Evolutionary conservation across 2,888 invertebrate species (phyloP).

Genomic region (Epistrophe grossulariae): DNA sequence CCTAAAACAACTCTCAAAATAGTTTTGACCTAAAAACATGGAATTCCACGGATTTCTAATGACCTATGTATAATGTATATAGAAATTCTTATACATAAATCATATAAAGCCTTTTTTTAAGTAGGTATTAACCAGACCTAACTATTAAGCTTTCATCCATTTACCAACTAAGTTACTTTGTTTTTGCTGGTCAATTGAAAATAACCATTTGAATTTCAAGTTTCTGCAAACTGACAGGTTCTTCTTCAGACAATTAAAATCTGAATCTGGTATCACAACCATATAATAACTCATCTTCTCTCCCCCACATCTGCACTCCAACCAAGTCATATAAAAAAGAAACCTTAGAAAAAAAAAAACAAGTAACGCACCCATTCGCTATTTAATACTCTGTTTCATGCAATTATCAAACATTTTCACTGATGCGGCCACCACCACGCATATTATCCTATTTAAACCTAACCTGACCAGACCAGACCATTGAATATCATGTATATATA

Average conservation of each 20-base stretch:
- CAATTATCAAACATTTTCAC: conserved; percentile 64
- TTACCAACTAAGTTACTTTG: too few relatives aligned
- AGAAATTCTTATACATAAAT: too few relatives aligned
- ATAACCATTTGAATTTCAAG: too few relatives aligned
- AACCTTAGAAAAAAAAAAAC: neutral
- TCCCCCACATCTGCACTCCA: conserved; percentile 27
- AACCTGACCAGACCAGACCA: conserved; percentile 52
- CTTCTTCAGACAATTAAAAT: neutral
- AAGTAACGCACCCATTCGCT: conserved; percentile 51
- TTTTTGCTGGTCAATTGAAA: too few relatives aligned
- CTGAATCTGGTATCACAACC: neutral
- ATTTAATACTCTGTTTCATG: conserved; percentile 37
- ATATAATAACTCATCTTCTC: conserved; percentile 12
- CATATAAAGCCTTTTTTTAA: too few relatives aligned
- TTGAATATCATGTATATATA: conserved; percentile 3
- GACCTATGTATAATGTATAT: too few relatives aligned
- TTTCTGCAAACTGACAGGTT: neutral
- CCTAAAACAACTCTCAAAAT: too few relatives aligned
- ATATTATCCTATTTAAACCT: conserved; percentile 31
- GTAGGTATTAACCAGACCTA: too few relatives aligned
- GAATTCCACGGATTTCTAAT: too few relatives aligned
- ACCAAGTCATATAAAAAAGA: conserved; percentile 22
- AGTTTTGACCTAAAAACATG: too few relatives aligned
- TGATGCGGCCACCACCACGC: conserved; percentile 55
- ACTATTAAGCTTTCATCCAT: too few relatives aligned